phyloP scores from a whole-genome alignment of 2,888 invertebrate species.

The Platerodrilus igneus region DNA sequence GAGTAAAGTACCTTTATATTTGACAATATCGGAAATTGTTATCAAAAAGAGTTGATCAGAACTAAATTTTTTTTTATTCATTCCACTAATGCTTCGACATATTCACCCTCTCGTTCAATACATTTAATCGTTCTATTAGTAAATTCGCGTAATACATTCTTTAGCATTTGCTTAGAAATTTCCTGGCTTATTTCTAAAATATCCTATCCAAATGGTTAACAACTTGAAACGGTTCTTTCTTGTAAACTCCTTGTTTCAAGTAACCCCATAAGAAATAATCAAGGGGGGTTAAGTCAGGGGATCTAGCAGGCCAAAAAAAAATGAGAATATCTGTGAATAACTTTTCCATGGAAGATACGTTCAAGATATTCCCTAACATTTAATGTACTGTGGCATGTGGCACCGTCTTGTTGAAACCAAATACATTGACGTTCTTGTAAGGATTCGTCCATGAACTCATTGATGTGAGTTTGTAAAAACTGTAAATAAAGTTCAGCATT shows the following conservation, averaged over 20 bases:
- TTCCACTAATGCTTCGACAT: too few species aligned
- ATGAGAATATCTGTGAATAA: slow-evolving; percentile 2
- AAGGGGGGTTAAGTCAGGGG: too few species aligned
- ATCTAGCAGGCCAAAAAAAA: too few species aligned
- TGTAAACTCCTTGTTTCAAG: slow-evolving; percentile 3
- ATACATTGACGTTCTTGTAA: neutral
- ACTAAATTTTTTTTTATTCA: too few species aligned
- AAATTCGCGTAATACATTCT: slow-evolving; percentile 1
- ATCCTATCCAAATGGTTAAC: slow-evolving; percentile 2
- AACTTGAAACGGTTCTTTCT: slow-evolving; percentile 2
- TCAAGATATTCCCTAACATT: slow-evolving; percentile 5
- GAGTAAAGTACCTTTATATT: too few species aligned
- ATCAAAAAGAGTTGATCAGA: too few species aligned
- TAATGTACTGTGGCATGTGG: slow-evolving; percentile 2
- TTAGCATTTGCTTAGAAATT: neutral
- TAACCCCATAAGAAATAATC: too few species aligned
- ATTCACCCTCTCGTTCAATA: too few species aligned
- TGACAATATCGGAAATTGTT: too few species aligned
- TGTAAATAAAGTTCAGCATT: neutral
- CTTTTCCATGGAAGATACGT: slow-evolving; percentile 3
- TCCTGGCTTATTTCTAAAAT: slow-evolving; percentile 1
- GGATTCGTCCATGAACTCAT: too few species aligned
- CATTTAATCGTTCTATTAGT: slow-evolving; percentile 1
- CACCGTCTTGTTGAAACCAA: slow-evolving; percentile 7
- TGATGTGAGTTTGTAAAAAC: too few species aligned